A percentile compares a stretch with the other conserved stretches of the same genome.
Conservation (phyloP, 2,888 invertebrate genomes). For the Oligia strigilis region DNA sequence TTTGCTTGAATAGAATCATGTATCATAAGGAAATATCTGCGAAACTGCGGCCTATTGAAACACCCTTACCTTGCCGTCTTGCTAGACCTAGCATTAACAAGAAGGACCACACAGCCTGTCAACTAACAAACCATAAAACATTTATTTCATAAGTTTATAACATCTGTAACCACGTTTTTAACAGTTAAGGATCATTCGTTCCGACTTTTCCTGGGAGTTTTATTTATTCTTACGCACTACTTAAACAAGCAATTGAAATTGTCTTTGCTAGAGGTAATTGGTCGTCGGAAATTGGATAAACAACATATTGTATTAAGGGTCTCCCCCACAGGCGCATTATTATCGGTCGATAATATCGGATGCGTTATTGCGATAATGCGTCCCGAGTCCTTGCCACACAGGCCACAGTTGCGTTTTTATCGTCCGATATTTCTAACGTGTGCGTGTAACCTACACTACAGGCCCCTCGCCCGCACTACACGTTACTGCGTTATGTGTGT, state of each 20-base stretch:
- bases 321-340: too few relatives aligned
- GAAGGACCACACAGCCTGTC: constrained; percentile 32
- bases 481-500: neutral
- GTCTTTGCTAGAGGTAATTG: neutral
- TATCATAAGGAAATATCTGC: constrained; percentile 57
- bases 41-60: constrained; percentile 27
- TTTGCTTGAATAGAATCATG: constrained; percentile 61
- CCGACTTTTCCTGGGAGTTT: neutral
- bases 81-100: neutral
- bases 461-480: neutral
- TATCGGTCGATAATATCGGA: neutral
- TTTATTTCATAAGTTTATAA: constrained; percentile 14
- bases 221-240: neutral
- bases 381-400: neutral
- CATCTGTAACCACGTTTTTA: neutral
- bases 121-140: constrained; percentile 28
- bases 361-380: neutral
- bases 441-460: neutral
- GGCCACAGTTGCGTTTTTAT: neutral
- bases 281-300: neutral
- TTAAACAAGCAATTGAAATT: neutral
- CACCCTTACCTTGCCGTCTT: constrained; percentile 7
- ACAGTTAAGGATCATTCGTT: neutral
- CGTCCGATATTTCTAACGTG: neutral
- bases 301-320: neutral